Base-by-base conservation (phyloP, 2,888 invertebrate species). In the Steinernema carpocapsae region DNA sequence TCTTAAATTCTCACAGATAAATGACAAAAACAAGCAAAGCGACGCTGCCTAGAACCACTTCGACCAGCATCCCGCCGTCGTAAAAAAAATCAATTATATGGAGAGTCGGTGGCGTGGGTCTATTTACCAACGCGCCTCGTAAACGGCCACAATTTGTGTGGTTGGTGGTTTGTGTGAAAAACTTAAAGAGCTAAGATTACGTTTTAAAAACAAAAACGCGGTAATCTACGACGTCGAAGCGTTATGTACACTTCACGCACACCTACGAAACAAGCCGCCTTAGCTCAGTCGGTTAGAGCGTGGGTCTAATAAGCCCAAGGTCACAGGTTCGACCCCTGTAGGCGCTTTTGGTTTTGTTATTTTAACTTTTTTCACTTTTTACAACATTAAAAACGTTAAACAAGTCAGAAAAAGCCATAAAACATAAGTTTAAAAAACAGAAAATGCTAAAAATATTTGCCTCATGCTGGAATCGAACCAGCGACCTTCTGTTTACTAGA, bases 401-500 rank as follows among this genome's bases (percentile, higher is more conserved):
- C 19, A 4, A n/a, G n/a, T 48, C 10, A 43, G 43, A 10, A 14
- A 43, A 43, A 43, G 43, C 43, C 7, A 14, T 43, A 43, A 43
- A 14, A 7, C 10, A 10, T 10, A 43, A 10, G 43, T 14, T 10
- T 10, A 43, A 43, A 43, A 43, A 43, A 14, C 14, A 43, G 43
- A 43, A 43, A 43, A 19, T 2, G 24, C 19, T 4, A 52, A 52
- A 52, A 37, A 37, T 6, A 10, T 10, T 6, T 79, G 80, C 79
- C 79, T 78, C 80, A 80, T 80, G 81, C 79, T 80, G 80, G 83
- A 80, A 83, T 83, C 79, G 82, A 83, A 83, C 83, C 83, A 37
- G 37, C 37, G 82, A 83, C 83, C 83, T 83, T 83, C 82, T 82
- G 83, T 82, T 82, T 82, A 83, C 82, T 79, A 82, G 82, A 82